Base-by-base conservation (phyloP, 2,797 vertebrate genomes). In the Tragelaphus eurycerus region DNA sequence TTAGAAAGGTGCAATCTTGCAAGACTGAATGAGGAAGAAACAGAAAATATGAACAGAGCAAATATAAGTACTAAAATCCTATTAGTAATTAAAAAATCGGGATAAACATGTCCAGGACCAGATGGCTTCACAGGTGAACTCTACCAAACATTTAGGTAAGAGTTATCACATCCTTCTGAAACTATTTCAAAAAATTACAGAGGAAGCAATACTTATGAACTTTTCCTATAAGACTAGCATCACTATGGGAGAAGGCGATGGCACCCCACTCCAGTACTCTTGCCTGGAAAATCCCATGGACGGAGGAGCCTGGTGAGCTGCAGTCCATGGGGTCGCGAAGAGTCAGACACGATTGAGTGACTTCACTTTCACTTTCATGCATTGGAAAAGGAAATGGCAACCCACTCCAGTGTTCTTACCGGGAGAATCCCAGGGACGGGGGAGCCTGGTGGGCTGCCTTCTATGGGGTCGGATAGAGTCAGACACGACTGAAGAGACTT, bases 311-410 rank as follows among this genome's bases (percentile, higher is more conserved):
- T 48, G 48, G 48, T 48, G 48, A 2, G 48, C 48, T 48, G 48
- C 48, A 48, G 48, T 48, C 10, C 48, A 48, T 48, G 46, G 46
- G 10, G 10, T 48, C 10, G 10, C 46, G 0, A 48, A 48, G 46
- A 48, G 46, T 48, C 2, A 2, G 46, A 48, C 46, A 48, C 10
- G 10, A 48, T 9, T 48, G 46, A 48, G 46, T 0, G 10, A 1
- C 10, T 48, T 48, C 46, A 48, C 46, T 48, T 48, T 48, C 46
- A 48, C 46, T 48, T 48, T 48, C 46, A 48, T 48, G 46, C 48
- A 48, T 11, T 48, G 48, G 48, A 48, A 2, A 48, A 48, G 48
- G 48, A 48, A 48, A 48, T 48, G 48, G 48, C 48, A 48, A 12
- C 10, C 48, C 48, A 48, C 48, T 48, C 48, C 48, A 48, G 48